phyloP scores from a whole-genome alignment of 2,113 vertebrate genomes.

The Chlorocebus sabaeus region DNA sequence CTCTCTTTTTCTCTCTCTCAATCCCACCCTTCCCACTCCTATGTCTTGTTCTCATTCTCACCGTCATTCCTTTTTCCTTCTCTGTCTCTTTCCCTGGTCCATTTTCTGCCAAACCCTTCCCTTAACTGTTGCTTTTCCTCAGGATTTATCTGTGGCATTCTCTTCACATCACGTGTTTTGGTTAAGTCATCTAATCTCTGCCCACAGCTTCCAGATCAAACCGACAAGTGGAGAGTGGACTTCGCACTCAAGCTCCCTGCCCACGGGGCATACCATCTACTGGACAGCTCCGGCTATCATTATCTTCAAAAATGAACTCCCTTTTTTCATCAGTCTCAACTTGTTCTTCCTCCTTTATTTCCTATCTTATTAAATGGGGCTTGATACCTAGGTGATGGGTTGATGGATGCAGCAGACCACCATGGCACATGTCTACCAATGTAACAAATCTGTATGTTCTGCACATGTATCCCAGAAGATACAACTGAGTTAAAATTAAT shows the following conservation, averaged over 20 bases:
- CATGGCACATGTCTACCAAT: too few species aligned
- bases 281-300: background rate
- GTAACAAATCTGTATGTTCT: too few species aligned
- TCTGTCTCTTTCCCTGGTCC: background rate
- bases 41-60: accelerated
- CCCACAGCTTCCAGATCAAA: background rate
- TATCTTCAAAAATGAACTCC: background rate
- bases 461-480: too few species aligned
- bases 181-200: background rate
- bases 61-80: background rate
- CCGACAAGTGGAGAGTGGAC: accelerated
- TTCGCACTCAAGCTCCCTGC: background rate
- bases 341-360: background rate
- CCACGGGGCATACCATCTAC: accelerated
- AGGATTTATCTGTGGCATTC: background rate
- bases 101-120: background rate
- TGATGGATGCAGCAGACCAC: too few species aligned
- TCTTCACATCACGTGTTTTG: background rate
- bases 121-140: background rate
- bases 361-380: background rate
- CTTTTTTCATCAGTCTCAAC: background rate
- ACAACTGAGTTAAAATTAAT: too few species aligned
- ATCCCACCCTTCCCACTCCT: accelerated
- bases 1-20: too few species aligned
- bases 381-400: too few species aligned